A percentile compares a stretch with the other conserved stretches of the same genome.
phyloP scores from a whole-genome alignment of 2,113 vertebrate species.

The Megaptera novaeangliae region DNA sequence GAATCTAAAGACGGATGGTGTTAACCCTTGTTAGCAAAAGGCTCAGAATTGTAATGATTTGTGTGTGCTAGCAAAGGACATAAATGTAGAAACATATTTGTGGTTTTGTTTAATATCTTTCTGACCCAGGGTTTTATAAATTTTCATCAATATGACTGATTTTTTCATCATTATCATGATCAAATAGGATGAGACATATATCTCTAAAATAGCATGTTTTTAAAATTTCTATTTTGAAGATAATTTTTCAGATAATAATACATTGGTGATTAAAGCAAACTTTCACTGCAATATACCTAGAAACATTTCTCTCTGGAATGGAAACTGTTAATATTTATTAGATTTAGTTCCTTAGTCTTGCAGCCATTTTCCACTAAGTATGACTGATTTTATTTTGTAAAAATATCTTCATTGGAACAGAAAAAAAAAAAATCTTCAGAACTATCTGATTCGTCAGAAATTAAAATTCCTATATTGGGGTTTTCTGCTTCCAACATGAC shows the following conservation, averaged over 20 bases:
- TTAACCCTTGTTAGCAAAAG: background rate
- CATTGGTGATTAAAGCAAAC: background rate
- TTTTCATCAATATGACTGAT: background rate
- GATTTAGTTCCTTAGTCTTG: background rate
- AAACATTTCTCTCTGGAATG: background rate
- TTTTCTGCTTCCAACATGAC: background rate
- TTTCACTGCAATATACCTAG: background rate
- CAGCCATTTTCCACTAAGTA: background rate
- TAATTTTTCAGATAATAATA: background rate
- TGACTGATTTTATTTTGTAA: background rate
- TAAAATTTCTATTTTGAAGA: background rate
- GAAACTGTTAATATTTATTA: background rate
- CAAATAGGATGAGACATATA: background rate
- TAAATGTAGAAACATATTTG: background rate
- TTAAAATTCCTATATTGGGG: background rate
- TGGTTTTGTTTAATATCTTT: background rate
- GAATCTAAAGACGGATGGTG: conserved; percentile 1
- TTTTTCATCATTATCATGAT: background rate
- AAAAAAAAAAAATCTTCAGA: background rate
- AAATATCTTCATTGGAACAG: background rate
- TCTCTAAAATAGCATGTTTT: background rate
- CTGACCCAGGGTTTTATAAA: background rate
- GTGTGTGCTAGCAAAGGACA: background rate
- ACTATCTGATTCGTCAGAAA: background rate
- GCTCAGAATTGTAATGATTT: conserved; percentile 25